These are phyloP conservation scores for Crypturellus undulatus DNA, from an alignment of 2,113 vertebrate genomes.

Conservation along the genomic window DNA sequence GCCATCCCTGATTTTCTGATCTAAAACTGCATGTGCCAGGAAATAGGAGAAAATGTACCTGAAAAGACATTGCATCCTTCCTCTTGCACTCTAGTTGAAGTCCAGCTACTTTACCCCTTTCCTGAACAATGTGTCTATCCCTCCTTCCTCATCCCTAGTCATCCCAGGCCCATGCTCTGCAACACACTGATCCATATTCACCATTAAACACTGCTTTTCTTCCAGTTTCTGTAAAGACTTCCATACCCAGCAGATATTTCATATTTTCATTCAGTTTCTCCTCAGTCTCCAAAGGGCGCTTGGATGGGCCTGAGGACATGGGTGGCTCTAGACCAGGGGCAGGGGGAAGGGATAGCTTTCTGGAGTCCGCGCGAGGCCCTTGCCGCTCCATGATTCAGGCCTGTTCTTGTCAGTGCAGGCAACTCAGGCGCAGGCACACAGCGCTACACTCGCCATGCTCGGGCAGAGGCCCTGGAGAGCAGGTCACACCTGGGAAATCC, in stretches of 20 bases:
- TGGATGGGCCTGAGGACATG: background rate
- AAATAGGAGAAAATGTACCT: background rate
- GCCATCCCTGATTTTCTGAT: background rate
- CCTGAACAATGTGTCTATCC: background rate
- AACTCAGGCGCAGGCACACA: background rate
- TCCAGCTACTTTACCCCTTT: background rate
- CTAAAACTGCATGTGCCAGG: fast-evolving
- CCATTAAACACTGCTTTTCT: background rate
- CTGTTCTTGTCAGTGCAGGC: background rate
- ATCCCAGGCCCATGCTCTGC: background rate
- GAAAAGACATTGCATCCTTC: background rate
- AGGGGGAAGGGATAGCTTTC: background rate
- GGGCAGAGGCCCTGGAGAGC: background rate
- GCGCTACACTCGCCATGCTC: background rate
- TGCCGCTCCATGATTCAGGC: background rate
- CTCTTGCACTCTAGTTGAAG: background rate
- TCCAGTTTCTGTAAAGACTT: background rate
- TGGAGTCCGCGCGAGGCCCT: background rate
- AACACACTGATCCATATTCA: background rate
- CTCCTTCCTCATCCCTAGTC: background rate
- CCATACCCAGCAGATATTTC: background rate
- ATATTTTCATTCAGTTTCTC: background rate
- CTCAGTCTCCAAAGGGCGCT: background rate
- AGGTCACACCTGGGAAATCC: background rate
- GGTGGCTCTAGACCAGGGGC: background rate